These are phyloP conservation scores for Meta bourneti DNA, from an alignment of 2,888 invertebrate species.

Conservation along the genomic window DNA sequence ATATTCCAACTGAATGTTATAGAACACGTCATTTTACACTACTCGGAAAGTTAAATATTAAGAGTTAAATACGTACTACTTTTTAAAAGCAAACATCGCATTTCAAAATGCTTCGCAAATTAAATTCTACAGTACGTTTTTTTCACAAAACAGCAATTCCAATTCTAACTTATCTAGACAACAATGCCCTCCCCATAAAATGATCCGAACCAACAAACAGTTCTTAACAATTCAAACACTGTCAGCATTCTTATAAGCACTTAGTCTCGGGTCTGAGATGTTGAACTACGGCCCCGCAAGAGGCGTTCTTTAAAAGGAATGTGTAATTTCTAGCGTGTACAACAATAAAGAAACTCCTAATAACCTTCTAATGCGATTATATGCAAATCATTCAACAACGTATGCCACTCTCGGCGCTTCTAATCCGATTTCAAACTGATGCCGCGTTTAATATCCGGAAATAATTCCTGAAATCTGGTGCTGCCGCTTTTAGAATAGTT, in stretches of 20 bases:
- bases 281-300: not conserved
- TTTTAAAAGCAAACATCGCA: not conserved
- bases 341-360: slow-evolving; percentile 48
- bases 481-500: slow-evolving; percentile 45
- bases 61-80: too few relatives aligned
- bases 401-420: not conserved
- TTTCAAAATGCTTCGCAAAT: not conserved
- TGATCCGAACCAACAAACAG: not conserved
- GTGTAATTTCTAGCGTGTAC: slow-evolving; percentile 45
- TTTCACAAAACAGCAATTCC: not conserved
- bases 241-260: too few relatives aligned
- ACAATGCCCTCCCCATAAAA: not conserved
- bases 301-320: slow-evolving; percentile 38
- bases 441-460: slow-evolving; percentile 72
- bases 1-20: too few relatives aligned
- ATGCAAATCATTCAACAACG: slow-evolving; percentile 61
- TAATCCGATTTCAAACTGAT: slow-evolving; percentile 71
- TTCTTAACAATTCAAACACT: too few relatives aligned
- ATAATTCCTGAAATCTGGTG: slow-evolving; percentile 68
- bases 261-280: not conserved
- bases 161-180: not conserved
- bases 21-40: too few relatives aligned
- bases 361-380: slow-evolving; percentile 64
- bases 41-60: too few relatives aligned
- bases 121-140: not conserved